A percentile compares a stretch with the other conserved stretches of the same genome.
Conservation (phyloP, 1,140 invertebrate species). For the Lutraria rhynchaena region DNA sequence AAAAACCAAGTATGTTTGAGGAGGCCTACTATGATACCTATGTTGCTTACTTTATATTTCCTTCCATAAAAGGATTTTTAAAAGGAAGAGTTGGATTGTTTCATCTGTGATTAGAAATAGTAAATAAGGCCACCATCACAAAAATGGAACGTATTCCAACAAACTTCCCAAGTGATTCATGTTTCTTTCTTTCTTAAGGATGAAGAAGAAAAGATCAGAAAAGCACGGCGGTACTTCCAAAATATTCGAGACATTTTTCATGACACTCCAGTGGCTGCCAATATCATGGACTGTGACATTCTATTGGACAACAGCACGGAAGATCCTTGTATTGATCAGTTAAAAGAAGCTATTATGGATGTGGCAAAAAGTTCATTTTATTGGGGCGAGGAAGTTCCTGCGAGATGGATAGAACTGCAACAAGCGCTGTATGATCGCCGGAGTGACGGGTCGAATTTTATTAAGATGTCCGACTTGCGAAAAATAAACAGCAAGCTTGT, state of each 20-base stretch:
- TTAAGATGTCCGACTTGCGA: constrained; percentile 1
- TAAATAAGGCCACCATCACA: no score
- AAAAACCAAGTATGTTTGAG: no score
- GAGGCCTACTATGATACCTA: no score
- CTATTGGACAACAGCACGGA: constrained; percentile 23
- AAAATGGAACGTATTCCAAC: background rate
- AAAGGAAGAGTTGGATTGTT: no score
- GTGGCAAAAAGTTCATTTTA: constrained; percentile 11
- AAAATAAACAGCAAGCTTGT: constrained; percentile 15
- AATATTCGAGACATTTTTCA: constrained; percentile 14
- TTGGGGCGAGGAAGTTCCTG: constrained; percentile 38
- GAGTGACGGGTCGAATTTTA: constrained; percentile 6
- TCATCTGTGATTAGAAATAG: no score
- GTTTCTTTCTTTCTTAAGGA: background rate
- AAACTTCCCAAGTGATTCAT: background rate
- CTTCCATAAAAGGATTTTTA: no score
- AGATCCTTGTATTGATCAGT: constrained; percentile 24
- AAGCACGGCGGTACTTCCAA: constrained; percentile 19
- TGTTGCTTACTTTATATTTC: no score
- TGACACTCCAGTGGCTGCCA: background rate
- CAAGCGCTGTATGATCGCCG: constrained; percentile 29
- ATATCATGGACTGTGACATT: constrained; percentile 7
- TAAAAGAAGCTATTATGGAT: constrained; percentile 18
- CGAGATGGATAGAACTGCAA: constrained; percentile 43
- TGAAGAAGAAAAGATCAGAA: constrained; percentile 27